Evolutionary conservation across 2,888 invertebrate species (phyloP), one percentile per base, ranked within the genome.

Genomic region (Mallateleia sp.): DNA sequence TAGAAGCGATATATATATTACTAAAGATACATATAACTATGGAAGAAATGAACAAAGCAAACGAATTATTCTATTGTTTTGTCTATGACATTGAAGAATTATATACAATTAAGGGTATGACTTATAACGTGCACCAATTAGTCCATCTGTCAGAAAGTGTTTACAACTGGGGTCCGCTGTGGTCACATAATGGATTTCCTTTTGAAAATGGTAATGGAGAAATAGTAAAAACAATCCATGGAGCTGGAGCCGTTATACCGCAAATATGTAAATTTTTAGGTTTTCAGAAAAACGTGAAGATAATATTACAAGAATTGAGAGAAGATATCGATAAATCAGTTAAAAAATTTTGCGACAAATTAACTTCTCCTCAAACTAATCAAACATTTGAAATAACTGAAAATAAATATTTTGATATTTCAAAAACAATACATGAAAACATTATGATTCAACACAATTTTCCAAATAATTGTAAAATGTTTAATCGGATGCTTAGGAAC

Each of bases 121-220:
- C 85, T 2, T 89, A 74, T 45, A 89, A 89, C 71, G 58, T 89
- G 1, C 89, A 90, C 45, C 72, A 88, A 34, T 64, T 89, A 9
- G 32, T 77, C 15, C 91, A 91, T 81, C 71, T 90, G 18, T 18
- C 67, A 8, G 25, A 60, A 54, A 87, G 86, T 45, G 89, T 91
- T 32, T 52, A 52, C 8, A 81, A 89, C 58, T 91, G 89, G 88
- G 89, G 88, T 24, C 88, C 89, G 15, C 34, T 90, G 9, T 87
- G 84, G 84, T 71, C 71, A 4, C 88, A 89, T 32, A 87, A 66
- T 74, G 83, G 85, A 5, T 90, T 79, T 42, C 38, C 47, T 4
- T 90, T 84, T 58, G 89, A 89, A 67, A 66, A 85, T 85, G 78
- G 72, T 4, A 90, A 88, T 54, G 74, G 83, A 9, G 18, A 77